Evolutionary conservation across 2,797 vertebrate genomes (phyloP), one percentile per base, ranked within the genome.

Genomic region (Brotula barbata): DNA sequence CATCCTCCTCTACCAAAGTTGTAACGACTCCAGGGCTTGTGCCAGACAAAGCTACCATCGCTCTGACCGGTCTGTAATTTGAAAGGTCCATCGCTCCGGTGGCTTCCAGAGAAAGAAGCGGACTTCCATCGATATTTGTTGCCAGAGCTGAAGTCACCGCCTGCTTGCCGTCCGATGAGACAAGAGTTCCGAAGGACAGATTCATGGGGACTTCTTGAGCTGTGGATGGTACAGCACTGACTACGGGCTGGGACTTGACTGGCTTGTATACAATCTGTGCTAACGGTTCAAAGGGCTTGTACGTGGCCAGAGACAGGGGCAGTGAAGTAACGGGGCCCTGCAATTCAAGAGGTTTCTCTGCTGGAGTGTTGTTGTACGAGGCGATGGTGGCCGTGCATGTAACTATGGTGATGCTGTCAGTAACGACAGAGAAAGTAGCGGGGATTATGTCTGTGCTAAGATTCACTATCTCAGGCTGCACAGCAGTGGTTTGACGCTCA

Each of bases 381-480:
- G 92, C 58, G 83, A 93, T 91, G 53, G 92, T 93, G 73, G 94
- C 82, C n/a, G 93, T 86, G 63, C 94, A 94, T 14, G 95, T 94
- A 58, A 94, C 89, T 54, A 93, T 90, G 51, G 94, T 92, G 53
- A 93, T 89, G 43, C 89, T 90, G 80, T 94, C 92, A 2, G 91
- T 89, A 42, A 91, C 91, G 71, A 94, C 58, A 70, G 94, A 85
- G 25, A 93, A 52, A 40, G 93, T 85, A 44, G 90, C 78, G 1
- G 90, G 89, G 41, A 92, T 86, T 64, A 93, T 86, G 9, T 89
- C 88, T 74, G 94, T 81, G 79, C 94, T 98, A 51, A 99, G 94
- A 80, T 99, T 98, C 65, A 99, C 91, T 74, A 99, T 92, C 77
- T 94, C 92, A 57, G 97, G 93, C 58, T 96, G 94, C 39, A 99